These are phyloP conservation scores for Callaeas wilsoni DNA, from an alignment of 2,113 vertebrate genomes.

Conservation along the genomic window DNA sequence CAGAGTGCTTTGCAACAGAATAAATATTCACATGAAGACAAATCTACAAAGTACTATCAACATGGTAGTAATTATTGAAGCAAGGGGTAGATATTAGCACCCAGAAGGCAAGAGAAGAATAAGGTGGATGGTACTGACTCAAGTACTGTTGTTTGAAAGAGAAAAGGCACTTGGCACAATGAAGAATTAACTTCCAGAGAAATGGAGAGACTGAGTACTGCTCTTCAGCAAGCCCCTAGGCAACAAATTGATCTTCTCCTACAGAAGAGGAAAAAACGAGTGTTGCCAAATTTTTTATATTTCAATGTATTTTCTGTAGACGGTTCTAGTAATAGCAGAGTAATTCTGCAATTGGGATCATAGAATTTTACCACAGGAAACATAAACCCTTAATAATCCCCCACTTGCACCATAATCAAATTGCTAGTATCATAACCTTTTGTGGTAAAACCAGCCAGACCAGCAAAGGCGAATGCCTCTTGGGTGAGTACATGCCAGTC, in stretches of 20 bases:
- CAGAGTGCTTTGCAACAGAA: neutral
- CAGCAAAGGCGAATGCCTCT: constrained; percentile 5
- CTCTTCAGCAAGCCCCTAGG: neutral
- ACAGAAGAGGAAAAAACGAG: neutral
- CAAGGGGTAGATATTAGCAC: neutral
- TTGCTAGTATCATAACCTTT: neutral
- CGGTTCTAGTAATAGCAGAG: neutral
- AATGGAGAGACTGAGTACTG: neutral
- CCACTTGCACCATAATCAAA: constrained; percentile 32
- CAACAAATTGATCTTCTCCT: neutral
- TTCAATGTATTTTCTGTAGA: neutral
- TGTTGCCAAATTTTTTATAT: neutral
- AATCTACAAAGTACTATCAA: neutral
- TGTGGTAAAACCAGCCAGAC: constrained; percentile 39
- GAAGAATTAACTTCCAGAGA: constrained; percentile 12
- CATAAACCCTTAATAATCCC: constrained; percentile 31
- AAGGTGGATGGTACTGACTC: neutral
- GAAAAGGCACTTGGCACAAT: neutral
- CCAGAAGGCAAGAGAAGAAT: neutral
- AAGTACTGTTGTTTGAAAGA: neutral
- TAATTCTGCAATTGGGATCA: neutral
- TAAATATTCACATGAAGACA: neutral
- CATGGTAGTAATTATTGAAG: neutral
- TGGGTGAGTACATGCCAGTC: neutral
- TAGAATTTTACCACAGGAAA: constrained; percentile 33